Percentiles rank a stretch among this genome's conserved stretches.
Evolutionary conservation across 2,888 invertebrate species (phyloP).

Genomic region (Perizoma flavofasciatum): DNA sequence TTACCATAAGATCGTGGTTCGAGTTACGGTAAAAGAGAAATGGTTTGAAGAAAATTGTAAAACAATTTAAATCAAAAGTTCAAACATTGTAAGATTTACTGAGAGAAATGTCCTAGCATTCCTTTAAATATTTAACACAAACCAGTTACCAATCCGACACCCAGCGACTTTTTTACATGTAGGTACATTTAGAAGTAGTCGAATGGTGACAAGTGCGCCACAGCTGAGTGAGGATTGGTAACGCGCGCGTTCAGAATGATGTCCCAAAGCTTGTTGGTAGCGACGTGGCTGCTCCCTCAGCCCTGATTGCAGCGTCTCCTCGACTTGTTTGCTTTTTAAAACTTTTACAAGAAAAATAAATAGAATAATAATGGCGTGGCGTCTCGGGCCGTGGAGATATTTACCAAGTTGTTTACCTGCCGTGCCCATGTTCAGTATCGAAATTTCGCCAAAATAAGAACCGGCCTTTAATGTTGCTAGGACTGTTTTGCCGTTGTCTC

Average conservation of each 20-base stretch:
- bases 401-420: slow-evolving; percentile 99
- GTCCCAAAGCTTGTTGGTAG: slow-evolving; percentile 80
- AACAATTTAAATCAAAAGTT: slow-evolving; percentile 54
- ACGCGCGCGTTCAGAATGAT: slow-evolving; percentile 57
- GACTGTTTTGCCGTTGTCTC: slow-evolving; percentile 97
- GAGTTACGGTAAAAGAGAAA: slow-evolving; percentile 58
- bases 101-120: slow-evolving; percentile 64
- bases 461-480: slow-evolving; percentile 98
- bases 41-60: slow-evolving; percentile 53
- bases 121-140: slow-evolving; percentile 55
- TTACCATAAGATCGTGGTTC: slow-evolving; percentile 66
- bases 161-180: slow-evolving; percentile 31
- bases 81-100: slow-evolving; percentile 50
- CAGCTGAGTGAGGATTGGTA: slow-evolving; percentile 22
- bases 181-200: slow-evolving; percentile 13
- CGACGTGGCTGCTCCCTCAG: slow-evolving; percentile 81
- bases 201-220: slow-evolving; percentile 6
- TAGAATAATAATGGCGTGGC: slow-evolving; percentile 82
- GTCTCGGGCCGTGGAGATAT: slow-evolving; percentile 88
- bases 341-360: slow-evolving; percentile 72
- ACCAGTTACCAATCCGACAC: slow-evolving; percentile 61
- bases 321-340: slow-evolving; percentile 78
- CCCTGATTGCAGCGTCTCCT: slow-evolving; percentile 83
- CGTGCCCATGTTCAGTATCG: slow-evolving; percentile 99
- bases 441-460: slow-evolving; percentile 99